Evolutionary conservation across 2,113 vertebrate species (phyloP).

Genomic region (Egretta garzetta): DNA sequence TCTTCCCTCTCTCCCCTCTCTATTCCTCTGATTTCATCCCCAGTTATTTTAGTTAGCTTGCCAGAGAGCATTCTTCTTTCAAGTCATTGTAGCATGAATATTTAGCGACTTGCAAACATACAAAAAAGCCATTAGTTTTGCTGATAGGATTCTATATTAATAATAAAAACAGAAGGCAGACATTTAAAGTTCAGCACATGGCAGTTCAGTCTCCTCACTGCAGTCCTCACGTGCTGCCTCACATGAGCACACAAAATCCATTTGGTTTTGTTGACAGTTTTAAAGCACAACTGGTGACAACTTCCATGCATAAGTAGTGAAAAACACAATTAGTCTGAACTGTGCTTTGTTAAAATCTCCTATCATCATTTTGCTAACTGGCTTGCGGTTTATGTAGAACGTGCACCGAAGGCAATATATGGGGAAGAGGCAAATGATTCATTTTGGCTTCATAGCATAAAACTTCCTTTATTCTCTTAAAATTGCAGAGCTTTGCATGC

Average conservation of each 20-base stretch:
- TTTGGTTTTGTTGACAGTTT: background rate
- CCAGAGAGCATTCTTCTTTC: background rate
- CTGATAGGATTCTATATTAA: background rate
- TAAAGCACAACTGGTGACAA: background rate
- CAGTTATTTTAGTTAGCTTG: background rate
- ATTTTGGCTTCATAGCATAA: background rate
- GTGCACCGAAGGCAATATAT: background rate
- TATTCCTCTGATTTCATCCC: background rate
- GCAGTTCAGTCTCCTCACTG: background rate
- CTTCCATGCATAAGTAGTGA: background rate
- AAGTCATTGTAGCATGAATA: slow-evolving; percentile 3
- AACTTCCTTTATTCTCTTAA: background rate
- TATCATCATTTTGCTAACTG: background rate
- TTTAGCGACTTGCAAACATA: background rate
- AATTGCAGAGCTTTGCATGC: background rate
- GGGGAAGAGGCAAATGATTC: background rate
- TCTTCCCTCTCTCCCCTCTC: background rate
- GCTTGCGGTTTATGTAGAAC: fast-evolving
- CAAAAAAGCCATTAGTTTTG: background rate
- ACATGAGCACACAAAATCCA: background rate
- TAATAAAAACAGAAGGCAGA: background rate
- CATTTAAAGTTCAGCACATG: background rate
- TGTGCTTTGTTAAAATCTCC: background rate
- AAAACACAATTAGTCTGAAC: background rate
- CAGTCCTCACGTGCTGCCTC: background rate